Evolutionary conservation across 2,797 vertebrate genomes (phyloP), one percentile per base, ranked within the genome.

Genomic region (Dallia pectoralis): DNA sequence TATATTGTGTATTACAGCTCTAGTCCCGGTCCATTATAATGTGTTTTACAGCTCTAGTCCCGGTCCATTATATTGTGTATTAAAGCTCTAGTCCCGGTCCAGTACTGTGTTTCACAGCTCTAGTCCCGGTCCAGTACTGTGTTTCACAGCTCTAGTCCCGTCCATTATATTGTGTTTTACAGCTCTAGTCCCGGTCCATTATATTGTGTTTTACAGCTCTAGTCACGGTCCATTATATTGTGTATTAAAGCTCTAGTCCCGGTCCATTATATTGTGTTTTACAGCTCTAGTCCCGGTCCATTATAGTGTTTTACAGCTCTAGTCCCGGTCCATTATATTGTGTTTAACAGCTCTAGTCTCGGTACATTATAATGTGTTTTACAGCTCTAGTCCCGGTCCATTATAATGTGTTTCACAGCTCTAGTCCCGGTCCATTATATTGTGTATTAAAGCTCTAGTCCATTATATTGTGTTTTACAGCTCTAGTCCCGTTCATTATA

Each of bases 321-420:
- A 80, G 74, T 70, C 77, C 67, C 2, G 29, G 25, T 82, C 86
- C 78, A 81, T 29, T 78, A 69, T 63, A 16, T 48, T 2, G 15
- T 19, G 48, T 51, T 14, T n/a, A 14, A 14, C 9, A 2, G 47
- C 47, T 48, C 48, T 19, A 51, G 48, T 3, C 48, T 1, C 18
- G 3, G 49, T 53, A 18, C n/a, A 19, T 2, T 53, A 44, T 22
- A 1, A 7, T 16, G 49, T 53, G 19, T 53, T 63, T 25, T 61
- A 27, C 9, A 0, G 48, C 49, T 22, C 19, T 9, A 53, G 49
- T 9, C 49, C 18, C 49, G 2, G 49, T 53, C 49, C 40, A 44
- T 44, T 53, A 19, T 22, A n/a, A 7, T 6, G 49, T n/a, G 48
- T 51, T 51, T 18, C 19, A 18, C 15, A 1, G 48, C 48, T 51